These are phyloP conservation scores for Brachystomella parvula DNA, from an alignment of 1,140 invertebrate species.

Conservation along the genomic window DNA sequence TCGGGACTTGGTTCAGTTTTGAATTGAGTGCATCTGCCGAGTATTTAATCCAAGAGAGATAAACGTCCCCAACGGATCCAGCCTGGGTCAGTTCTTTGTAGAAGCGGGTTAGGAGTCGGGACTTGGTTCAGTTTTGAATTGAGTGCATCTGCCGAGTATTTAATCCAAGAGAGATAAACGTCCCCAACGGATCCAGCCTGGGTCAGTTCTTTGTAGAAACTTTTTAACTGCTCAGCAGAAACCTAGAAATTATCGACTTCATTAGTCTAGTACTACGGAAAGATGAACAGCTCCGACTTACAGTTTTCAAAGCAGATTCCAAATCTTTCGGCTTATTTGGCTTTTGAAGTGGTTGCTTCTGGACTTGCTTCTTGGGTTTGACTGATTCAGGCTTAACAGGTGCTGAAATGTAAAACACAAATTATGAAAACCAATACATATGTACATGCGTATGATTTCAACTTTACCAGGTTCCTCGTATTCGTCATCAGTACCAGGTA, in stretches of 20 bases:
- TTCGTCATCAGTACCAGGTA: conserved; percentile 8
- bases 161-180: conserved; percentile 36
- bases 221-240: conserved; percentile 16
- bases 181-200: conserved; percentile 26
- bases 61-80: conserved; percentile 27
- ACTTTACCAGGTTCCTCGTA: conserved; percentile 1
- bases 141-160: conserved; percentile 34
- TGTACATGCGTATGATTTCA: conserved; percentile 2
- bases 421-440: neutral
- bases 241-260: conserved; percentile 27
- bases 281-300: conserved; percentile 1
- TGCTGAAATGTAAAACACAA: neutral
- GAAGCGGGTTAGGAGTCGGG: conserved; percentile 25
- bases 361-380: conserved; percentile 4
- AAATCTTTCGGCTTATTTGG: conserved; percentile 19
- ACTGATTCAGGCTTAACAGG: neutral
- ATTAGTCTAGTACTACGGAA: neutral
- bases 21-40: conserved; percentile 34
- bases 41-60: conserved; percentile 37
- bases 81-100: conserved; percentile 28
- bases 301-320: conserved; percentile 20
- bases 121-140: conserved; percentile 27
- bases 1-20: conserved; percentile 19
- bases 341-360: conserved; percentile 10
- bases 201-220: conserved; percentile 31